Percentiles rank a stretch among this genome's conserved stretches.
These are phyloP conservation scores for Cirrhinus molitorella DNA, from an alignment of 2,797 vertebrate genomes.

Conservation along the genomic window DNA sequence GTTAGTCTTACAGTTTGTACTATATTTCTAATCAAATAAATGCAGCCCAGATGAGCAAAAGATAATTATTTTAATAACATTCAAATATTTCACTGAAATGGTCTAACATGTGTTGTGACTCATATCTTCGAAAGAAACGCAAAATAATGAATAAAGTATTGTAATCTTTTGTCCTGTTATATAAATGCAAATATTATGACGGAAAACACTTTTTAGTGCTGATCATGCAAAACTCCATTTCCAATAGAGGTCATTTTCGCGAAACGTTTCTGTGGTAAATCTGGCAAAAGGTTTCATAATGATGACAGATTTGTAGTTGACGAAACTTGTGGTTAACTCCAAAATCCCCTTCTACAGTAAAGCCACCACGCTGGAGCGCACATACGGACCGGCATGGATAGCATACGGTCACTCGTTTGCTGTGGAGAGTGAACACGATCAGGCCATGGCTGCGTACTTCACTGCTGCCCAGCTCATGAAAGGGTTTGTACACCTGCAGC, in stretches of 20 bases:
- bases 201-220: not conserved
- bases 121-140: not conserved
- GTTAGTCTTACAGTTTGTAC: not conserved
- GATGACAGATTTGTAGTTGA: not conserved
- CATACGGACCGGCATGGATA: conserved; percentile 97
- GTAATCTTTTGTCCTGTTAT: not conserved
- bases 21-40: not conserved
- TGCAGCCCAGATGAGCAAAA: not conserved
- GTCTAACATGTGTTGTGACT: not conserved
- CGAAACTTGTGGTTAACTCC: conserved; percentile 19
- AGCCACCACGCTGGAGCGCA: conserved; percentile 95
- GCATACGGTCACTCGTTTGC: conserved; percentile 98
- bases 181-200: not conserved
- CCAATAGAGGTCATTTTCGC: not conserved
- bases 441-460: conserved; percentile 99
- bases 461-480: conserved; percentile 99
- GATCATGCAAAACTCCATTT: not conserved
- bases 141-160: not conserved
- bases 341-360: conserved; percentile 80
- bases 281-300: not conserved
- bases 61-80: not conserved
- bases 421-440: conserved; percentile 98
- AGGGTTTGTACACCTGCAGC: conserved; percentile 79
- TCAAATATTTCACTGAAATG: not conserved
- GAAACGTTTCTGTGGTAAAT: conserved; percentile 22